Base-by-base conservation (phyloP, 2,888 invertebrate genomes). In the Iselma pallidipennis region DNA sequence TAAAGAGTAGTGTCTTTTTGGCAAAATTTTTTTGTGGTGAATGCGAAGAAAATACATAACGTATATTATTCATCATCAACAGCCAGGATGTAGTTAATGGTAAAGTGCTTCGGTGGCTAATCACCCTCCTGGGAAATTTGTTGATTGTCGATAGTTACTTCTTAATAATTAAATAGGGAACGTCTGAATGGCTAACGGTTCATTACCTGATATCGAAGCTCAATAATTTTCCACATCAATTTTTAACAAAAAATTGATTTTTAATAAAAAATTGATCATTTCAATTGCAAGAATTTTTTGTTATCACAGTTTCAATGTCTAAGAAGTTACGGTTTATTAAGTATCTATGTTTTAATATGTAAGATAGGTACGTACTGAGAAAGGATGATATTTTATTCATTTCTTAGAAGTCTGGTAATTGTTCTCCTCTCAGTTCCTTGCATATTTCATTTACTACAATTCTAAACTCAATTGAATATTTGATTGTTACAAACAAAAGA, bases 111-210 rank as follows among this genome's bases (percentile, higher is more conserved):
- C 51, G 49, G 57, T 59, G 58, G 61, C 64, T 64, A 65, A 68
- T 68, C 64, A 61, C 59, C 59, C 66, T 54, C 61, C 14, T 55
- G 68, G 68, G 68, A 68, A 68, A 68, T 68, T 66, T 64, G 62
- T 62, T 66, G 66, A 68, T 68, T 66, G 68, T 66, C 66, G 64
- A 68, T 68, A 63, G 59, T 61, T 61, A 63, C 66, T 63, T 64
- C 63, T 67, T 65, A 67, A 67, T 67, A 66, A 67, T 67, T 67
- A 67, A 67, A 67, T 50, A 26, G 51, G 45, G 55, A 48, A 49
- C 51, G 49, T 56, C 29, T 28, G 29, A 28, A 16, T 14, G 14
- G 29, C n/a, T 26, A 28, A 2, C 23, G 49, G 49, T 28, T 28
- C 28, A 50, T 29, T 50, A 28, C 37, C 16, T 37, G 37, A 16